Percentiles rank a stretch among this genome's conserved stretches.
Conservation (phyloP, 2,888 invertebrate species). For the Ischnura elegans region DNA sequence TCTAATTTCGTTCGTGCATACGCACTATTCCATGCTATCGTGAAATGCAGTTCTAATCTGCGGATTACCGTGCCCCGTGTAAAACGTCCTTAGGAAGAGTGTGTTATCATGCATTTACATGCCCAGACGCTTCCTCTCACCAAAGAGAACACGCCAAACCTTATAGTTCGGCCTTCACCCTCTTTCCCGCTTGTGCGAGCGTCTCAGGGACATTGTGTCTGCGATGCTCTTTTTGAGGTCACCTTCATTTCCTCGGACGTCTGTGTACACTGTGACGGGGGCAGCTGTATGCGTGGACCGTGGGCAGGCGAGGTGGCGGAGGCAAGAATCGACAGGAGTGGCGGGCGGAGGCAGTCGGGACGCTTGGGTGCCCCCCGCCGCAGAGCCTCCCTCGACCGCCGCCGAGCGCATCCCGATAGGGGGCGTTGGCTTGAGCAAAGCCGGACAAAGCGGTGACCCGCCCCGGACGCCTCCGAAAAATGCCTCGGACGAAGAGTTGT, state of each 20-base stretch:
- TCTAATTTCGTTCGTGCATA: too few relatives aligned
- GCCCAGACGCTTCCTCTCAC: background rate
- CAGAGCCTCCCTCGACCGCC: background rate
- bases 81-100: too few relatives aligned
- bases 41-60: too few relatives aligned
- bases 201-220: constrained; percentile 13
- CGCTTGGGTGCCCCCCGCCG: background rate
- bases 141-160: background rate
- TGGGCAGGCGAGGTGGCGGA: background rate
- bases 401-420: background rate
- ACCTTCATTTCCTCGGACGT: background rate
- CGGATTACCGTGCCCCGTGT: too few relatives aligned
- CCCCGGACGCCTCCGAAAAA: background rate
- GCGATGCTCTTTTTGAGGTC: background rate
- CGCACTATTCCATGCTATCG: too few relatives aligned
- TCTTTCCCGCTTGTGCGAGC: constrained; percentile 11
- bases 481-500: background rate
- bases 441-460: background rate
- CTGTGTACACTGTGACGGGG: background rate
- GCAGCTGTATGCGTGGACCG: background rate
- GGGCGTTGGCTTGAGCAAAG: background rate
- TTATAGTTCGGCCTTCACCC: constrained; percentile 13
- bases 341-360: background rate
- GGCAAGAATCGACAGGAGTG: too few relatives aligned
- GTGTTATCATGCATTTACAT: too few relatives aligned